Conservation (phyloP, 2,113 vertebrate species). For the Pithys albifrons region DNA sequence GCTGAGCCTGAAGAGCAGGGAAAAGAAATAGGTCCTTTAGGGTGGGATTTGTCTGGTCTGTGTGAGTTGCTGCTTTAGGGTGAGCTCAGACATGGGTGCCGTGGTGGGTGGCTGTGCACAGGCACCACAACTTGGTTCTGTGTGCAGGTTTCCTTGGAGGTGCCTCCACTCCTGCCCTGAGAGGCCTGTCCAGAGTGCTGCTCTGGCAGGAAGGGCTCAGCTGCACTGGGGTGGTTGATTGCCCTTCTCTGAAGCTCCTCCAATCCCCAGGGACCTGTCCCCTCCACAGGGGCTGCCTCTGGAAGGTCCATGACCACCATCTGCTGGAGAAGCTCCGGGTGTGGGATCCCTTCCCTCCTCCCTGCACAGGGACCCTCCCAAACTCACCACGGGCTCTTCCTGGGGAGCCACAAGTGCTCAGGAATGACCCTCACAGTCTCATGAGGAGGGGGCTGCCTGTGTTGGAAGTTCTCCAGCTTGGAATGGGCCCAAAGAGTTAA, state of each 20-base stretch:
- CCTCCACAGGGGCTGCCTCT: not conserved
- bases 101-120: not conserved
- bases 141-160: not conserved
- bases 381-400: not conserved
- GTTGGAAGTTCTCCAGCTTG: not conserved
- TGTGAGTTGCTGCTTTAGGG: not conserved
- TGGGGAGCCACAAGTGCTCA: not conserved
- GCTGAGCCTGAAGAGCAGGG: not conserved
- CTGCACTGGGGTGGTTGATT: not conserved
- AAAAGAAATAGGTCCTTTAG: not conserved
- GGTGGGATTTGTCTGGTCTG: not conserved
- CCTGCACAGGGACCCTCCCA: not conserved
- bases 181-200: not conserved
- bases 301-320: constrained; percentile 42
- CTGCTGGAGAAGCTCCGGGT: constrained; percentile 29
- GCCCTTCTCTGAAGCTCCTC: not conserved
- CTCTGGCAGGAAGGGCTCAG: not conserved
- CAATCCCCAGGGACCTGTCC: not conserved
- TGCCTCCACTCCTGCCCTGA: not conserved
- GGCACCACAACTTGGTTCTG: not conserved
- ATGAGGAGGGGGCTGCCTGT: accelerated
- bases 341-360: not conserved
- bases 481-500: not conserved
- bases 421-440: not conserved
- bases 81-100: not conserved